These are phyloP conservation scores for Ornithorhynchus anatinus DNA, from an alignment of 2,113 vertebrate species.

Conservation along the genomic window DNA sequence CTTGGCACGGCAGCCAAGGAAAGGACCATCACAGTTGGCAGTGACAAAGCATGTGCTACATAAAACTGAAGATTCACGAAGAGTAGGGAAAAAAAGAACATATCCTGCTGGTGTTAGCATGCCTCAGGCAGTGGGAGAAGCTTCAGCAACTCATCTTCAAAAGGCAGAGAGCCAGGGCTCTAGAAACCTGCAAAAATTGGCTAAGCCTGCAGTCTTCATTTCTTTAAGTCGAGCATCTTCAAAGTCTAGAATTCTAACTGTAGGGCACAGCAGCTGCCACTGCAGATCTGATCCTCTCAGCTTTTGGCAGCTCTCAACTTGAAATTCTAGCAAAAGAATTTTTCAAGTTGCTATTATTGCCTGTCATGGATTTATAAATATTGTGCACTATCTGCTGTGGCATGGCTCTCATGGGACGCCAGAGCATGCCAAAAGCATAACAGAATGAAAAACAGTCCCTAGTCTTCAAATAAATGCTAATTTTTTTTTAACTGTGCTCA, in stretches of 20 bases:
- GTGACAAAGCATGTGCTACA: slow-evolving; percentile 73
- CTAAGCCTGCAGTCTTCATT: slow-evolving; percentile 81
- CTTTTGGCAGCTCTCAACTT: slow-evolving; percentile 83
- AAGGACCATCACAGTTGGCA: slow-evolving; percentile 70
- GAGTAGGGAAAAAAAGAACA: slow-evolving; percentile 57
- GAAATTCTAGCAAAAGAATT: slow-evolving; percentile 83
- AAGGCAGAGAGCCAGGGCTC: slow-evolving; percentile 80
- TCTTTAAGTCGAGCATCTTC: slow-evolving; percentile 77
- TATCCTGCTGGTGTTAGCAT: slow-evolving; percentile 76
- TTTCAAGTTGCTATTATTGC: slow-evolving; percentile 89
- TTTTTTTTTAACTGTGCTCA: slow-evolving; percentile 89
- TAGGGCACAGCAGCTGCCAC: slow-evolving; percentile 88
- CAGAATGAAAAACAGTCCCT: slow-evolving; percentile 88
- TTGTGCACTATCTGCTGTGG: slow-evolving; percentile 79
- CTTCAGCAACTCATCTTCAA: slow-evolving; percentile 87
- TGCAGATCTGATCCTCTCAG: slow-evolving; percentile 83
- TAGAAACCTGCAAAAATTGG: slow-evolving; percentile 85
- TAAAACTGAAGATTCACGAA: slow-evolving; percentile 74
- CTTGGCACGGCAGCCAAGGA: slow-evolving; percentile 52
- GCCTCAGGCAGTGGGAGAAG: slow-evolving; percentile 78
- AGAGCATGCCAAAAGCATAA: slow-evolving; percentile 88
- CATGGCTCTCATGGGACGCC: slow-evolving; percentile 79
- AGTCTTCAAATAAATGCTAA: slow-evolving; percentile 97
- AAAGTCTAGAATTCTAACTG: slow-evolving; percentile 85
- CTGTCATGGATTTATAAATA: slow-evolving; percentile 88